Base-by-base conservation (phyloP, 2,888 invertebrate species). In the Pristionchus maxplancki region DNA sequence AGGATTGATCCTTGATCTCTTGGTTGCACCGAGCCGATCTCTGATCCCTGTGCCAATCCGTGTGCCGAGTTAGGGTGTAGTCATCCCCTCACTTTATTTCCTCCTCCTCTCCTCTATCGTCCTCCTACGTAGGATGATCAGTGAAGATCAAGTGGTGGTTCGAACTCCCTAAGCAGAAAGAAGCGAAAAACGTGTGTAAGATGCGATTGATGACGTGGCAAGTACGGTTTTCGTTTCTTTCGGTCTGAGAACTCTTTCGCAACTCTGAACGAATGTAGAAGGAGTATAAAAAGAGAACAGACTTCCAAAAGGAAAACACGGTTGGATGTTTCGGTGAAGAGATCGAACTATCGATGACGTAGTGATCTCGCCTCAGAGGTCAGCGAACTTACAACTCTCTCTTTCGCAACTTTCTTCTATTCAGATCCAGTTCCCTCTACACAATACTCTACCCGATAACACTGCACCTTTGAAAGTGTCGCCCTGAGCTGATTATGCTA, bases 61-160 rank as follows among this genome's bases (percentile, higher is more conserved):
- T 58, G 6, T 71, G 40, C 40, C 74, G 40, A 74, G 74, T 40
- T 40, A 40, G 40, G 37, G 40, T 40, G 8, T 8, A 40, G 74
- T 74, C 20, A 24, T 40, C 31, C n/a, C n/a, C 74, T 28, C 11
- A 13, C 20, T 40, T 31, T 4, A 24, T 40, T 24, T 74, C 44
- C 31, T 58, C n/a, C n/a, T n/a, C n/a, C n/a, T n/a, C n/a, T n/a
- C n/a, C n/a, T n/a, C n/a, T n/a, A n/a, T 58, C 58, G 8, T 48
- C 28, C 71, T 78, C 78, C 78, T 78, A 78, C 78, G 78, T 78
- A 78, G 78, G 44, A 78, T 44, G 78, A 78, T 78, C 78, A 78
- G 28, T 5, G 4, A 78, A 78, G 78, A 78, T 78, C 78, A n/a
- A 40, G 24, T 78, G 78, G 28, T 78, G 28, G 40, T n/a, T 40